phyloP scores from a whole-genome alignment of 53 echinoderm and acorn worm genomes.

The Glandiceps talaboti region DNA sequence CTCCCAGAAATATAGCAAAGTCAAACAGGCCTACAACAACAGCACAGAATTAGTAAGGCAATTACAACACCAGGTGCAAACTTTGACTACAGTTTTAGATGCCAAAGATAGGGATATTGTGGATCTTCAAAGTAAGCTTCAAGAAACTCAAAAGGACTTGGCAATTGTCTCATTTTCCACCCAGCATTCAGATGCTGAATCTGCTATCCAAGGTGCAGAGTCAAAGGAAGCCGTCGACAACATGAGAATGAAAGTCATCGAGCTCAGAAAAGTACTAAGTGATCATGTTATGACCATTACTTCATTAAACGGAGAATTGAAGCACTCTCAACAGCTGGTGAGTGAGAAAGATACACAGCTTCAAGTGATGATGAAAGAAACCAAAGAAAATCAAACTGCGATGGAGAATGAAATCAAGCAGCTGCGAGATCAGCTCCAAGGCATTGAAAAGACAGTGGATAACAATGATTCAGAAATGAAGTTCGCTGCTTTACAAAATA shows the following conservation, averaged over 20 bases:
- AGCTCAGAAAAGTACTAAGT: neutral
- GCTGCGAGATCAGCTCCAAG: neutral
- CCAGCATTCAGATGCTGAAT: neutral
- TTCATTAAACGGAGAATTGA: neutral
- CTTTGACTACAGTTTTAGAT: neutral
- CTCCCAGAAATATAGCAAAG: neutral
- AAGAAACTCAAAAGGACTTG: neutral
- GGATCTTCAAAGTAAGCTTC: neutral
- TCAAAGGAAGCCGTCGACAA: neutral
- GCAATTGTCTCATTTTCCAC: neutral
- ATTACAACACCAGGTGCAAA: neutral
- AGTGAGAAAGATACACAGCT: neutral
- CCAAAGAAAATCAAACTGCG: neutral
- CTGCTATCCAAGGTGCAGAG: neutral
- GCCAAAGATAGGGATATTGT: neutral
- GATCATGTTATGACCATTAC: neutral
- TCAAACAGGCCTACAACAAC: neutral
- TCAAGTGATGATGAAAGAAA: neutral
- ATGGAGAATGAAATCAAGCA: neutral
- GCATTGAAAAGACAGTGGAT: neutral
- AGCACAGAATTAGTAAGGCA: neutral
- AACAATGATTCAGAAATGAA: neutral
- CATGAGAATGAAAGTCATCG: neutral
- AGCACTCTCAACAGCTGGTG: neutral
- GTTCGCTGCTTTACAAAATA: neutral